Percentiles rank a stretch among this genome's conserved stretches.
phyloP scores from a whole-genome alignment of 2,797 vertebrate genomes.

The Hephaestus fuliginosus region DNA sequence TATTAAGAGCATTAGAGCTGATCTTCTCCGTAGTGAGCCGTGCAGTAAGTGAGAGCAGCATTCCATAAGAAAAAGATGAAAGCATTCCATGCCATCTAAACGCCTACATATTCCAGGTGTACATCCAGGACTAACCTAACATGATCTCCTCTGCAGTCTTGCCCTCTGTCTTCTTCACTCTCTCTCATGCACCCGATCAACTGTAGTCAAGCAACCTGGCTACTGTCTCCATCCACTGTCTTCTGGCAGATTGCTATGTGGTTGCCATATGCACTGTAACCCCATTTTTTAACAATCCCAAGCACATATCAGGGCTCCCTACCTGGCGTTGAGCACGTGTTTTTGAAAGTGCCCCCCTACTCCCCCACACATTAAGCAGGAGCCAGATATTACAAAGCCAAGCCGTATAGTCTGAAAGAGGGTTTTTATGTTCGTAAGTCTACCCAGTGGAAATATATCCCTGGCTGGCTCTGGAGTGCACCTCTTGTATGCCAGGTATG shows the following conservation, averaged over 20 bases:
- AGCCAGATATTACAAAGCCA: constrained; percentile 56
- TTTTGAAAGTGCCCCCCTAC: constrained; percentile 18
- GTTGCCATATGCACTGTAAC: constrained; percentile 69
- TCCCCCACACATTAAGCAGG: constrained; percentile 40
- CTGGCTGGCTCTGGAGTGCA: constrained; percentile 32
- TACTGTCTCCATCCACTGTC: constrained; percentile 45
- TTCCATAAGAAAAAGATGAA: constrained; percentile 68
- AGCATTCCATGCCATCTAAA: constrained; percentile 69
- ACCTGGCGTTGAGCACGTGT: constrained; percentile 64
- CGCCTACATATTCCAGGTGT: constrained; percentile 69
- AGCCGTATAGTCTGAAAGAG: constrained; percentile 19
- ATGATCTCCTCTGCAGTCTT: constrained; percentile 44
- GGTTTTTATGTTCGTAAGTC: constrained; percentile 43
- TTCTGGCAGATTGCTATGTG: constrained; percentile 65
- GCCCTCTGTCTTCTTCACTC: constrained; percentile 32
- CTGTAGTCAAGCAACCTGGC: constrained; percentile 58
- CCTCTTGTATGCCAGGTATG: constrained; percentile 51
- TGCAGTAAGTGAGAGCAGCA: constrained; percentile 47
- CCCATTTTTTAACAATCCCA: constrained; percentile 48
- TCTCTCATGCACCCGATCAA: constrained; percentile 59
- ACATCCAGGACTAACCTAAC: constrained; percentile 60
- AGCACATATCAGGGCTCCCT: constrained; percentile 46
- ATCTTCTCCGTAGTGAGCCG: constrained; percentile 24
- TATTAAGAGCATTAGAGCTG: constrained; percentile 32
- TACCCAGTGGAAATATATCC: constrained; percentile 57